Percentiles rank a stretch among this genome's conserved stretches.
These are phyloP conservation scores for Auanema freiburgensis DNA, from an alignment of 2,888 invertebrate species.

Conservation along the genomic window DNA sequence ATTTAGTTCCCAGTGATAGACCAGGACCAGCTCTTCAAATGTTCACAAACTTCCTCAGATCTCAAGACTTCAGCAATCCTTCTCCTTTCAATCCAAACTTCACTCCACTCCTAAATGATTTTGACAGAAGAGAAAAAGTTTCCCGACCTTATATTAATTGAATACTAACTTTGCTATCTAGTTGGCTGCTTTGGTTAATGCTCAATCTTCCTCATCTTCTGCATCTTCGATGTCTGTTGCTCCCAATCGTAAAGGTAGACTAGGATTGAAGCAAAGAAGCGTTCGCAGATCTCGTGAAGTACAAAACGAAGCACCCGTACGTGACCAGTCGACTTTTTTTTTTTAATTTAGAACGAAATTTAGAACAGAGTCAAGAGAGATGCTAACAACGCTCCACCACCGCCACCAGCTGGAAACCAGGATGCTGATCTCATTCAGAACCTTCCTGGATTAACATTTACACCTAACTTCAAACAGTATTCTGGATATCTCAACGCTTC, in stretches of 20 bases:
- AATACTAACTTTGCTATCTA: not conserved
- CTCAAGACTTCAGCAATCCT: constrained; percentile 43
- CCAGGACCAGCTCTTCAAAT: constrained; percentile 79
- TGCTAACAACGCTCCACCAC: constrained; percentile 24
- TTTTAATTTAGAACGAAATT: not conserved
- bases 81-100: constrained; percentile 22
- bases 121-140: constrained; percentile 4
- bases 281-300: not conserved
- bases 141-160: not conserved
- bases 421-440: constrained; percentile 29
- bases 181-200: not conserved
- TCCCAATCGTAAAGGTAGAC: not conserved
- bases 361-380: not conserved
- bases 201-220: not conserved
- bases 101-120: constrained; percentile 17
- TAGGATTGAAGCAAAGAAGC: not conserved
- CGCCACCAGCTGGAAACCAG: constrained; percentile 29
- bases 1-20: constrained; percentile 81
- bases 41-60: constrained; percentile 71
- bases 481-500: constrained; percentile 65
- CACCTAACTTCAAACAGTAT: constrained; percentile 65
- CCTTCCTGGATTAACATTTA: constrained; percentile 56
- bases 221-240: not conserved
- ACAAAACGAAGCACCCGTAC: not conserved
- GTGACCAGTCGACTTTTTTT: not conserved